A percentile compares a stretch with the other conserved stretches of the same genome.
Conservation (phyloP, 2,888 invertebrate species). For the Ametastegia equiseti region DNA sequence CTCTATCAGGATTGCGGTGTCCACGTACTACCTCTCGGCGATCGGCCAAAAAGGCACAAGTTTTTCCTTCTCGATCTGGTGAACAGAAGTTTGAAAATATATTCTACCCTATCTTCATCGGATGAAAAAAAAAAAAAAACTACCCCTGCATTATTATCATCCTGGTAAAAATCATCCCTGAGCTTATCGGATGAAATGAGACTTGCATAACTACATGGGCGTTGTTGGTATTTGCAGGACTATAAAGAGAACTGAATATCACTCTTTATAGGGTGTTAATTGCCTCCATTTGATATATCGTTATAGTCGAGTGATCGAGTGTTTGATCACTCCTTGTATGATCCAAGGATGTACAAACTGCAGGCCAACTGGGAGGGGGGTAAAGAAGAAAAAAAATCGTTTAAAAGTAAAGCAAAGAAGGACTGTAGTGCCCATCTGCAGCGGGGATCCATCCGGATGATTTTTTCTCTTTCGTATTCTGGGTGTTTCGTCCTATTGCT, state of each 20-base stretch:
- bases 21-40: not conserved
- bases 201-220: not conserved
- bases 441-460: not conserved
- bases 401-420: not conserved
- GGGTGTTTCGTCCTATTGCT: constrained; percentile 14
- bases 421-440: constrained; percentile 26
- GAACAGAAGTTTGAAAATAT: too few species aligned
- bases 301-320: constrained; percentile 20
- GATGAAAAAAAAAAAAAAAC: too few species aligned
- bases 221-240: not conserved
- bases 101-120: too few species aligned
- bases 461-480: not conserved
- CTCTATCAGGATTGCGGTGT: constrained; percentile 22
- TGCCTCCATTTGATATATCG: constrained; percentile 22
- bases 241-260: not conserved
- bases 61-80: too few species aligned
- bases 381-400: not conserved
- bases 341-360: not conserved
- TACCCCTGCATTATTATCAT: too few species aligned
- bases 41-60: not conserved
- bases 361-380: not conserved
- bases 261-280: not conserved
- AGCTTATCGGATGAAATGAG: not conserved
- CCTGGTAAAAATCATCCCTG: too few species aligned
- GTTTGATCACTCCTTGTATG: not conserved